Percentiles rank a stretch among this genome's conserved stretches.
Conservation (phyloP, 35 echinoderm and acorn worm species). For the Heliocidaris tuberculata region DNA sequence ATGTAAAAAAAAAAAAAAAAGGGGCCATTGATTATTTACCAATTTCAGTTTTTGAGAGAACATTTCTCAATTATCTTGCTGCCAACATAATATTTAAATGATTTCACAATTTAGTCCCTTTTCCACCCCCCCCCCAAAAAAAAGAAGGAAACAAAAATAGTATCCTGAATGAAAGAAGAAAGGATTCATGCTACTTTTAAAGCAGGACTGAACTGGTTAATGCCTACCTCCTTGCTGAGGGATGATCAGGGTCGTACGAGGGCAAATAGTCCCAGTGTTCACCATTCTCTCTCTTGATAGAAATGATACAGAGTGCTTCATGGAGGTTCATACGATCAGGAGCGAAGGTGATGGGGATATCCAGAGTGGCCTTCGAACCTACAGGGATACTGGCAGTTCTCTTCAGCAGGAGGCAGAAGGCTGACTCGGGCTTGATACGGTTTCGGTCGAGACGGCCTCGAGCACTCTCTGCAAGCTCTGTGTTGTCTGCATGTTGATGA, state of each 20-base stretch:
- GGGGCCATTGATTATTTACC: too few species aligned
- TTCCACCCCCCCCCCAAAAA: neutral
- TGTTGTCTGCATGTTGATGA: slow-evolving; percentile 63
- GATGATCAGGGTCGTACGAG: slow-evolving; percentile 75
- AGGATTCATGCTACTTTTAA: neutral
- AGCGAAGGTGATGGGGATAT: slow-evolving; percentile 89
- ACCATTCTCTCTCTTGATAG: slow-evolving; percentile 68
- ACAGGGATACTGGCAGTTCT: slow-evolving; percentile 71
- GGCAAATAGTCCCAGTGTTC: slow-evolving; percentile 66
- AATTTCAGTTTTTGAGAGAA: too few species aligned
- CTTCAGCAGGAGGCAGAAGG: slow-evolving; percentile 94
- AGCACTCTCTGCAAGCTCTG: slow-evolving; percentile 57
- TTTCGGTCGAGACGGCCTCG: slow-evolving; percentile 60
- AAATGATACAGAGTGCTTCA: slow-evolving; percentile 84
- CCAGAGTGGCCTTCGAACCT: slow-evolving; percentile 81
- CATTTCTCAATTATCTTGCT: too few species aligned
- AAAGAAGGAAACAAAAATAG: neutral
- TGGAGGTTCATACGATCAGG: slow-evolving; percentile 91
- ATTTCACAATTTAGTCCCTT: neutral
- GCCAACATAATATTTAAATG: too few species aligned
- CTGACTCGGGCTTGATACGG: slow-evolving; percentile 81
- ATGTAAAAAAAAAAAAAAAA: too few species aligned
- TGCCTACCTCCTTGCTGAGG: slow-evolving; percentile 66
- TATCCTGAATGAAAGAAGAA: neutral
- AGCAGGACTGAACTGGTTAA: neutral